A percentile compares a stretch with the other conserved stretches of the same genome.
Evolutionary conservation across 2,113 vertebrate species (phyloP).

Genomic region (Amblyopsis rosae): DNA sequence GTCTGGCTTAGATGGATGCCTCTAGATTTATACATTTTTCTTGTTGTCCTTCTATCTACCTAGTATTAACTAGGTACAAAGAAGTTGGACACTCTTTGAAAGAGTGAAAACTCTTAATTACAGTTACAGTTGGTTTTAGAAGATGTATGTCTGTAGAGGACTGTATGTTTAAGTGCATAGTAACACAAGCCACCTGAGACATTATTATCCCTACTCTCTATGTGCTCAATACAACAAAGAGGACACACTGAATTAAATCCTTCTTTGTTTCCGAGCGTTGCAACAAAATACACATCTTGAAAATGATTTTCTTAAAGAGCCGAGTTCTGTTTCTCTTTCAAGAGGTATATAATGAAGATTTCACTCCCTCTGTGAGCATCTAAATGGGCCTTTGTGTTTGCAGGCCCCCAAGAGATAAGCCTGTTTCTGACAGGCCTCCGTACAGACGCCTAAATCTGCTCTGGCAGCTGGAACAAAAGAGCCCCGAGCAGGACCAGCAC

Average conservation of each 20-base stretch:
- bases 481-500: conserved; percentile 52
- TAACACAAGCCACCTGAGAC: conserved; percentile 5
- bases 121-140: not conserved
- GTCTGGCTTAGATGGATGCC: conserved; percentile 2
- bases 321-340: conserved; percentile 56
- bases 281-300: conserved; percentile 7
- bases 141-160: not conserved
- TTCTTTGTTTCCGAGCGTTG: conserved; percentile 22
- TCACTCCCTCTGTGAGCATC: conserved; percentile 61
- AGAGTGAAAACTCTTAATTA: conserved; percentile 1
- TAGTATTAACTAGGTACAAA: not conserved
- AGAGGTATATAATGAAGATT: conserved; percentile 74
- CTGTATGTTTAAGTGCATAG: not conserved
- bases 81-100: not conserved
- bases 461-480: conserved; percentile 77
- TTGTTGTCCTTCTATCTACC: not conserved
- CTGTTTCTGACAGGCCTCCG: conserved; percentile 74
- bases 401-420: conserved; percentile 75
- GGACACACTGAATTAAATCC: conserved; percentile 23
- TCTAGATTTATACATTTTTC: not conserved
- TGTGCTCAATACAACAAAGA: conserved; percentile 6
- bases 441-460: conserved; percentile 73
- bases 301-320: conserved; percentile 51
- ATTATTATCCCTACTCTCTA: not conserved
- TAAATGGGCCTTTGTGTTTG: conserved; percentile 71